Evolutionary conservation across 2,888 invertebrate species (phyloP).

Genomic region (Drosophila kuntzei): DNA sequence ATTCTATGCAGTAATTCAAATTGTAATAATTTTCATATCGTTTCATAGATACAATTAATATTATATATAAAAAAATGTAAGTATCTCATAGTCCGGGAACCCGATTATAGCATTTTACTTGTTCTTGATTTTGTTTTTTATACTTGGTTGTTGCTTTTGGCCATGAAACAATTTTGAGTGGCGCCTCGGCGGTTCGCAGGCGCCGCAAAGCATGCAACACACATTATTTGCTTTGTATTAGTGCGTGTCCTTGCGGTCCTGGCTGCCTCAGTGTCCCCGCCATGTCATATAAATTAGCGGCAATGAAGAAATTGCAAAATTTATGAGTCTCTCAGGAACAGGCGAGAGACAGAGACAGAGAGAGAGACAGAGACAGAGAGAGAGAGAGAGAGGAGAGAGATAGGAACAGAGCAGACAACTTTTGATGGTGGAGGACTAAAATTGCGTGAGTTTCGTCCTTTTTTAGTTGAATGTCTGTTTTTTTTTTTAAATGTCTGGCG

Average conservation of each 20-base stretch:
- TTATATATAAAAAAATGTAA: not conserved
- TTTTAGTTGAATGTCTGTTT: constrained; percentile 48
- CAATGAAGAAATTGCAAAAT: constrained; percentile 82
- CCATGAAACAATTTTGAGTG: constrained; percentile 69
- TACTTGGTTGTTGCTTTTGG: constrained; percentile 41
- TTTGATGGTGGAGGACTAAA: constrained; percentile 18
- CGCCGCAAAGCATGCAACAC: constrained; percentile 57
- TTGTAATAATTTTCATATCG: too few species aligned
- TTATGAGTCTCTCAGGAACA: constrained; percentile 79
- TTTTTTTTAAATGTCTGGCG: constrained; percentile 62
- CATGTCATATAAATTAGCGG: constrained; percentile 76
- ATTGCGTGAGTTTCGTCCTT: constrained; percentile 37
- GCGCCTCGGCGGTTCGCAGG: constrained; percentile 42
- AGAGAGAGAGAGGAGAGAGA: constrained; percentile 17
- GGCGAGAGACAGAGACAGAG: constrained; percentile 12
- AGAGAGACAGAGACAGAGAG: constrained; percentile 22
- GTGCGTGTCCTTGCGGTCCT: constrained; percentile 52
- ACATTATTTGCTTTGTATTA: constrained; percentile 78
- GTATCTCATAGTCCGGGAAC: not conserved
- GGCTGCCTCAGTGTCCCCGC: constrained; percentile 9
- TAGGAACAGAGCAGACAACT: not conserved
- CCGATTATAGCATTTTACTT: not conserved
- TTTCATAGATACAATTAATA: too few species aligned
- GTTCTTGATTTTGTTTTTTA: constrained; percentile 12
- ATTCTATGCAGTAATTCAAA: too few species aligned